Evolutionary conservation across 1,140 invertebrate species (phyloP).

Genomic region (Drosophila quadrilineata): DNA sequence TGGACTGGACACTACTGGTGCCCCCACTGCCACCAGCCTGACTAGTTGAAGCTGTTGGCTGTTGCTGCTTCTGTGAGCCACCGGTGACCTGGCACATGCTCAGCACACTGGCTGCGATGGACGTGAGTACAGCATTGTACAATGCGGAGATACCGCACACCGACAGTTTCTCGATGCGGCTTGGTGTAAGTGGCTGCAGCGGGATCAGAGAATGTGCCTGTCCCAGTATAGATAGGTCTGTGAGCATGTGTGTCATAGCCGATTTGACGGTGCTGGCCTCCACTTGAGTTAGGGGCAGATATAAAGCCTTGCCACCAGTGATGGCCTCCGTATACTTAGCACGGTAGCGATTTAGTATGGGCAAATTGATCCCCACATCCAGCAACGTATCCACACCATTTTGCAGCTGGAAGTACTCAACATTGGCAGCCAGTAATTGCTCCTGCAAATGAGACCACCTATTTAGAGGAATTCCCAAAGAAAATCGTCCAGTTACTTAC

Average conservation of each 20-base stretch:
- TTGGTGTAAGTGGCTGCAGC: constrained; percentile 91
- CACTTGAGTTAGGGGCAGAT: constrained; percentile 66
- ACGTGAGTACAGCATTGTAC: constrained; percentile 90
- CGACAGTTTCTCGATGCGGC: constrained; percentile 90
- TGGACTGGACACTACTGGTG: constrained; percentile 6
- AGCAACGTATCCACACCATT: constrained; percentile 73
- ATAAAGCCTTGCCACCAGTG: constrained; percentile 60
- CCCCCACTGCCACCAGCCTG: constrained; percentile 36
- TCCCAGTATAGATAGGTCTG: constrained; percentile 91
- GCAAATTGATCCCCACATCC: constrained; percentile 66
- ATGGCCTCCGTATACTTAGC: constrained; percentile 71
- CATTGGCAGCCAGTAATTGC: constrained; percentile 84
- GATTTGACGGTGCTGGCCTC: constrained; percentile 72
- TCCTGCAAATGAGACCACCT: constrained; percentile 70
- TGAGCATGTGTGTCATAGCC: constrained; percentile 85
- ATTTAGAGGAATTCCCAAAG: not conserved
- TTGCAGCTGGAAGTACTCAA: constrained; percentile 82
- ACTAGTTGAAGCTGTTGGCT: constrained; percentile 46
- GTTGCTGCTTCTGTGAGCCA: constrained; percentile 60
- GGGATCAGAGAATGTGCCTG: constrained; percentile 90
- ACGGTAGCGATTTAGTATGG: constrained; percentile 72
- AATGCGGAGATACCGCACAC: constrained; percentile 88
- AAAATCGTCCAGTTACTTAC: constrained; percentile 39
- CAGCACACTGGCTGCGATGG: constrained; percentile 82
- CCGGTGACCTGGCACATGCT: constrained; percentile 73